Evolutionary conservation across 2,888 invertebrate genomes (phyloP).

Genomic region (Pegoplata infirma): DNA sequence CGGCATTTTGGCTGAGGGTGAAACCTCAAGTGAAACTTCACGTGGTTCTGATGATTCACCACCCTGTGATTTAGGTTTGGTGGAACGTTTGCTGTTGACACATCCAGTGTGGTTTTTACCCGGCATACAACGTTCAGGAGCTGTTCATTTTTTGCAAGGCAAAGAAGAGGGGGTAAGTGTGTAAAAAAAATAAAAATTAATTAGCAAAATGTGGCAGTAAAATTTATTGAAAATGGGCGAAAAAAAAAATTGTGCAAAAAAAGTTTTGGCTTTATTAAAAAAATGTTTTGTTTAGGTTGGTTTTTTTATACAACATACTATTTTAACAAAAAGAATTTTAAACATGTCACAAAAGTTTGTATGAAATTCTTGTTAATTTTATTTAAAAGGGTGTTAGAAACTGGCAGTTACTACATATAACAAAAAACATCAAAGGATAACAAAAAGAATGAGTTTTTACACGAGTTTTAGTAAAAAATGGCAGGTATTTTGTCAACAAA

Average conservation of each 20-base stretch:
- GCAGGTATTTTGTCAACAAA: no score
- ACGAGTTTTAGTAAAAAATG: no score
- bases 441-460: not conserved
- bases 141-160: slow-evolving; percentile 94
- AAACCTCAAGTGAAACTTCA: slow-evolving; percentile 83
- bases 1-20: slow-evolving; percentile 80
- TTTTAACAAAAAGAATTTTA: slow-evolving; percentile 24
- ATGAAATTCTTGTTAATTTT: not conserved
- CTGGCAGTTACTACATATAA: not conserved
- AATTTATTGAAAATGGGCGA: not conserved
- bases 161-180: slow-evolving; percentile 92
- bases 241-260: no score
- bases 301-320: not conserved
- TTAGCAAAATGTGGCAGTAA: slow-evolving; percentile 36
- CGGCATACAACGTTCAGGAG: slow-evolving; percentile 94
- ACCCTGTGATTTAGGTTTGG: slow-evolving; percentile 89
- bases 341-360: slow-evolving; percentile 3
- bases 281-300: not conserved
- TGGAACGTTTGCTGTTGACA: slow-evolving; percentile 92
- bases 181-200: slow-evolving; percentile 47
- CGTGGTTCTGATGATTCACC: slow-evolving; percentile 80
- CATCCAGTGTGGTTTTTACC: slow-evolving; percentile 98
- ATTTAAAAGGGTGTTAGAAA: not conserved
- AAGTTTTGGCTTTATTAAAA: slow-evolving; percentile 2
- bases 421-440: slow-evolving; percentile 11